Evolutionary conservation across 2,797 vertebrate species (phyloP).

Genomic region (Melanotaenia nigrans): DNA sequence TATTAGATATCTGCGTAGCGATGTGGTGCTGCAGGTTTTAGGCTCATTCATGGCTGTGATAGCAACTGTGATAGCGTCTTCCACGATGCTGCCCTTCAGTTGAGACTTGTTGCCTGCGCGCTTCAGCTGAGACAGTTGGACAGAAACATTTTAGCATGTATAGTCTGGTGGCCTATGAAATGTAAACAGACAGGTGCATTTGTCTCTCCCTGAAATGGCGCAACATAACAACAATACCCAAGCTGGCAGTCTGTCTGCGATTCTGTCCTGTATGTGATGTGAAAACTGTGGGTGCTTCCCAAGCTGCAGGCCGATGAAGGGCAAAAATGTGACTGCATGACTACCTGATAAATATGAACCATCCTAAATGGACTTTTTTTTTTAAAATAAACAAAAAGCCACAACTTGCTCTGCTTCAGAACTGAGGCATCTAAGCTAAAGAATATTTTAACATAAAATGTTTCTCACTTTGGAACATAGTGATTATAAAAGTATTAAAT

Average conservation of each 20-base stretch:
- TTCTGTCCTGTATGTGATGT: not conserved
- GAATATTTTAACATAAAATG: too few species aligned
- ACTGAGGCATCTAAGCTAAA: not conserved
- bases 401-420: not conserved
- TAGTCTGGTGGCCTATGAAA: not conserved
- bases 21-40: constrained; percentile 96
- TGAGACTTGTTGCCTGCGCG: constrained; percentile 91
- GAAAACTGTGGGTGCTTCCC: not conserved
- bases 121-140: constrained; percentile 86
- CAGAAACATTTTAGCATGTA: not conserved
- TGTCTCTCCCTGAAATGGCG: not conserved
- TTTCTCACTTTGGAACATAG: constrained; percentile 1
- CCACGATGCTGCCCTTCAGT: constrained; percentile 89
- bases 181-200: not conserved
- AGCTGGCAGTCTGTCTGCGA: not conserved
- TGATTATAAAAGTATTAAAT: not conserved
- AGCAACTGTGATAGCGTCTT: constrained; percentile 94
- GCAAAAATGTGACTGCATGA: too few species aligned
- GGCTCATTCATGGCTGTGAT: constrained; percentile 99
- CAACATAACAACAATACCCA: not conserved
- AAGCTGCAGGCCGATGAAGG: not conserved
- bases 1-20: constrained; percentile 91
- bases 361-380: not conserved
- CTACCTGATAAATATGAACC: not conserved
- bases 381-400: not conserved